A percentile compares a stretch with the other conserved stretches of the same genome.
Conservation (phyloP, 2,113 vertebrate genomes). For the Progne subis region DNA sequence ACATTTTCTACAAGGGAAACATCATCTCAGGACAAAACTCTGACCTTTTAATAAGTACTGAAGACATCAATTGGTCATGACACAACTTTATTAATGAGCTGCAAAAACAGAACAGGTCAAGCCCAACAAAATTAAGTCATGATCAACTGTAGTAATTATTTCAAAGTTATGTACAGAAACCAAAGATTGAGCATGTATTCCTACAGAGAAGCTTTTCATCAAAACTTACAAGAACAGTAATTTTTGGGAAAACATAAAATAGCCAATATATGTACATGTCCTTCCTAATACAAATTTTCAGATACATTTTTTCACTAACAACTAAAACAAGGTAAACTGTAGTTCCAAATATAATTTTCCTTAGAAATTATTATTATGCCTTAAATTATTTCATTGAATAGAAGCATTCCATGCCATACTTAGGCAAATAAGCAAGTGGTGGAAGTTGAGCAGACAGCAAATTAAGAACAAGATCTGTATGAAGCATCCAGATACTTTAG, state of each 20-base stretch:
- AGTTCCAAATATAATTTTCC: not conserved
- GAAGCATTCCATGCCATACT: not conserved
- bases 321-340: not conserved
- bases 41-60: constrained; percentile 9
- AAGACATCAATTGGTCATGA: not conserved
- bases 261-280: not conserved
- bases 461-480: not conserved
- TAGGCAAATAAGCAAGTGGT: not conserved
- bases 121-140: not conserved
- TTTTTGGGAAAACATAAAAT: not conserved
- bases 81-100: not conserved
- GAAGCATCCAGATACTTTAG: not conserved
- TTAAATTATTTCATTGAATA: not conserved
- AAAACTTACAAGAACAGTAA: not conserved
- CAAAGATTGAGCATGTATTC: not conserved
- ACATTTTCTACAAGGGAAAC: not conserved
- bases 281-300: not conserved
- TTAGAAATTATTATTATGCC: not conserved
- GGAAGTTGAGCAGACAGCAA: not conserved
- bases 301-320: not conserved
- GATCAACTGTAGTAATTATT: not conserved
- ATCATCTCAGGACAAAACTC: not conserved
- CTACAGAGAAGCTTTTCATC: not conserved
- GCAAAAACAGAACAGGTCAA: not conserved
- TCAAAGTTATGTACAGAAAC: not conserved